phyloP scores from a whole-genome alignment of 2,797 vertebrate species.

The Odontamblyopus lacepedii region DNA sequence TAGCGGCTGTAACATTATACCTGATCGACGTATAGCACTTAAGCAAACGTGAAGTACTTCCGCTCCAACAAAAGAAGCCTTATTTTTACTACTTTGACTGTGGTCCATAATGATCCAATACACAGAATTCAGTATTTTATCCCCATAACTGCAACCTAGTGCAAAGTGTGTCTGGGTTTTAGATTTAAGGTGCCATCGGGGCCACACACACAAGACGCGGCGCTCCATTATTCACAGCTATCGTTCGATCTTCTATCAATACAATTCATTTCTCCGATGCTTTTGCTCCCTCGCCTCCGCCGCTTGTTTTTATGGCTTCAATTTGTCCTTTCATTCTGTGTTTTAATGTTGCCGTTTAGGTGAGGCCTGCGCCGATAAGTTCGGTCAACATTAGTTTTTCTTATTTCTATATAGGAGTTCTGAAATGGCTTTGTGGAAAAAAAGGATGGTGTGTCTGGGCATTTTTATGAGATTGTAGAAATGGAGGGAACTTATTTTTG shows the following conservation, averaged over 20 bases:
- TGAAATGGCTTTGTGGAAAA: conserved; percentile 3
- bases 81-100: neutral
- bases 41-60: neutral
- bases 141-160: conserved; percentile 14
- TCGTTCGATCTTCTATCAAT: conserved; percentile 38
- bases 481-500: neutral
- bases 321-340: conserved; percentile 32
- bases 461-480: neutral
- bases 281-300: conserved; percentile 20
- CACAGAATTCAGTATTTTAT: conserved; percentile 6
- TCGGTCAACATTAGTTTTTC: conserved; percentile 14
- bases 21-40: neutral
- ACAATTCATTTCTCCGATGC: conserved; percentile 35
- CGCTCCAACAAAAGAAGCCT: neutral
- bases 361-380: conserved; percentile 18
- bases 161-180: conserved; percentile 26
- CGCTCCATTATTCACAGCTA: conserved; percentile 39
- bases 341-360: conserved; percentile 27
- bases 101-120: neutral
- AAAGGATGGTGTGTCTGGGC: neutral
- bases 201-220: conserved; percentile 11
- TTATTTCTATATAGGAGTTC: conserved; percentile 1
- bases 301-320: conserved; percentile 38
- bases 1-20: neutral
- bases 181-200: conserved; percentile 45